Conservation (phyloP, 2,797 vertebrate species). For the Manis javanica region DNA sequence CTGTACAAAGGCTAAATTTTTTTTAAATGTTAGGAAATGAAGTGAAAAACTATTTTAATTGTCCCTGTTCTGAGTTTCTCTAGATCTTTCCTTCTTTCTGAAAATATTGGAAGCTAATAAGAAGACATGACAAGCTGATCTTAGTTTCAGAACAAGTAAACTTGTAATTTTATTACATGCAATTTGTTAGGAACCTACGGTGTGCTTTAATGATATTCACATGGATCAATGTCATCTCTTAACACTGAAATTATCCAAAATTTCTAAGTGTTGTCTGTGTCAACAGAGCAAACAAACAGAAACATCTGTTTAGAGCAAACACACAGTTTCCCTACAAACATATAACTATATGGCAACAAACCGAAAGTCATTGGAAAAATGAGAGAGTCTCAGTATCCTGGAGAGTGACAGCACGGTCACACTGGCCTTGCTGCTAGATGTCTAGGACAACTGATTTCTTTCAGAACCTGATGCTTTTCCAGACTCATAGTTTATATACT, state of each 20-base stretch:
- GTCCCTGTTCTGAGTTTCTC: constrained; percentile 8
- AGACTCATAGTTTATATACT: neutral
- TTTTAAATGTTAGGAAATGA: constrained; percentile 49
- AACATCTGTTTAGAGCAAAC: constrained; percentile 40
- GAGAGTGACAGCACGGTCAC: neutral
- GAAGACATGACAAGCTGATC: neutral
- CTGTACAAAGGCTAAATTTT: neutral
- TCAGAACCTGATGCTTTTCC: neutral
- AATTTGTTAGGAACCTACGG: neutral
- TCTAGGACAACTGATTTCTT: neutral
- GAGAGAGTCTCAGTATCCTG: neutral
- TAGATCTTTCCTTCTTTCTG: neutral
- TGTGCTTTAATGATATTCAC: neutral
- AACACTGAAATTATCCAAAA: constrained; percentile 6
- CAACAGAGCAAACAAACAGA: constrained; percentile 38
- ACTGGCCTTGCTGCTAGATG: too few relatives aligned
- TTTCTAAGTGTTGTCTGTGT: constrained; percentile 51
- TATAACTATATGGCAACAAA: constrained; percentile 31
- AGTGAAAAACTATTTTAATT: constrained; percentile 51
- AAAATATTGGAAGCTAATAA: constrained; percentile 50
- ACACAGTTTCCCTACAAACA: constrained; percentile 13
- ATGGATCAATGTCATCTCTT: neutral
- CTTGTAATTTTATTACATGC: neutral
- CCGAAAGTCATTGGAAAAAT: neutral
- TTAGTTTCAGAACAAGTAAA: constrained; percentile 49